A percentile compares a stretch with the other conserved stretches of the same genome.
These are phyloP conservation scores for Pampusana beccarii DNA, from an alignment of 2,113 vertebrate species.

Conservation along the genomic window DNA sequence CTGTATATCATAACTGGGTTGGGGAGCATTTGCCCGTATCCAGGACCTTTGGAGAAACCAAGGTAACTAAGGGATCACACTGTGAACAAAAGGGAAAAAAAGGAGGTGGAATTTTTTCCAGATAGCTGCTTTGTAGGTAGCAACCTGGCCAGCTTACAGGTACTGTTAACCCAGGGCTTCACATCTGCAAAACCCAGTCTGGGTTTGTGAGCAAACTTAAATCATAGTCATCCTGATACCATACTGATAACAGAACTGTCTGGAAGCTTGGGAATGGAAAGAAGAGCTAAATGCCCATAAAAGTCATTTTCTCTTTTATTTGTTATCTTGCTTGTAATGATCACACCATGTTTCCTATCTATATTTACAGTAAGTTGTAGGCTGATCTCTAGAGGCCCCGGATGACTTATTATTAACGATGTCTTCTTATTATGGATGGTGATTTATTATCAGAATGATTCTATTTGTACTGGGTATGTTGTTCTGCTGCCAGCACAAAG, in stretches of 20 bases:
- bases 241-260: neutral
- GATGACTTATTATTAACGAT: conserved; percentile 72
- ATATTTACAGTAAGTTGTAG: conserved; percentile 70
- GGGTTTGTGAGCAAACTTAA: conserved; percentile 1
- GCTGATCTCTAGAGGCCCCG: conserved; percentile 50
- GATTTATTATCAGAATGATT: conserved; percentile 72
- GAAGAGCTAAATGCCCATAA: conserved; percentile 61
- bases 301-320: conserved; percentile 63
- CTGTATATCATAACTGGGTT: neutral
- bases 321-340: conserved; percentile 68
- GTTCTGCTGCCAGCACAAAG: conserved; percentile 54
- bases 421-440: conserved; percentile 72
- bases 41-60: neutral
- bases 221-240: neutral
- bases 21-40: neutral
- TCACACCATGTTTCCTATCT: conserved; percentile 68
- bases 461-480: conserved; percentile 58
- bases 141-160: neutral
- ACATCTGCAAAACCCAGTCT: neutral
- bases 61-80: neutral
- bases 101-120: neutral
- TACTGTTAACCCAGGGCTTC: neutral
- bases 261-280: conserved; percentile 31
- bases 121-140: neutral
- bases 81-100: neutral